Percentiles rank a stretch among this genome's conserved stretches.
Evolutionary conservation across 2,888 invertebrate species (phyloP).

Genomic region (Spialia ferax): DNA sequence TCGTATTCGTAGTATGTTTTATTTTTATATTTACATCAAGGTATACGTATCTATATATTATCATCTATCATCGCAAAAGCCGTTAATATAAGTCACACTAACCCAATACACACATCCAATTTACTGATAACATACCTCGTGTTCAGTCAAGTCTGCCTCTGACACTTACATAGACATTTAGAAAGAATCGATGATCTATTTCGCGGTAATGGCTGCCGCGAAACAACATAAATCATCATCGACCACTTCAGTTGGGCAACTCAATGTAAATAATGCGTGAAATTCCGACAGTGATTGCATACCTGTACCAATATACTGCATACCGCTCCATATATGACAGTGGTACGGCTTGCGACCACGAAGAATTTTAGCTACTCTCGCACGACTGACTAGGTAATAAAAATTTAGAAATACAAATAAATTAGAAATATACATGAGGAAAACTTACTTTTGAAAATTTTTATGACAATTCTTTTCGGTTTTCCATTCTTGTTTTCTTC

Average conservation of each 20-base stretch:
- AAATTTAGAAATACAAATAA: no score
- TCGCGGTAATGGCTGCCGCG: conserved; percentile 64
- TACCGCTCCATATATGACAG: conserved; percentile 35
- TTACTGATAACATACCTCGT: conserved; percentile 20
- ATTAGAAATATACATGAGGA: no score
- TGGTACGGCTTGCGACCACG: conserved; percentile 17
- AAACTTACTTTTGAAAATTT: no score
- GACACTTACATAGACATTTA: conserved; percentile 46
- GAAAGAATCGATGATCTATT: conserved; percentile 67
- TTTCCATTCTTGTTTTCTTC: no score
- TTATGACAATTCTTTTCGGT: no score
- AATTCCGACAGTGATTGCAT: conserved; percentile 51
- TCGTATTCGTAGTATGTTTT: not conserved
- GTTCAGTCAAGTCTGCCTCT: conserved; percentile 18
- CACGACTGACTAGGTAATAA: not conserved
- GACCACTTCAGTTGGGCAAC: conserved; percentile 57
- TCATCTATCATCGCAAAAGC: no score
- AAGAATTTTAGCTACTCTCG: not conserved
- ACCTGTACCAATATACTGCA: conserved; percentile 39
- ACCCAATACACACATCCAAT: not conserved
- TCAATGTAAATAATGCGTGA: conserved; percentile 66
- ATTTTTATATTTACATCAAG: no score
- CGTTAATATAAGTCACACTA: no score
- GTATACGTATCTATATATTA: no score
- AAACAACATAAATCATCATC: conserved; percentile 56